These are phyloP conservation scores for Lordiphosa fenestrarum DNA, from an alignment of 2,888 invertebrate genomes.

Conservation along the genomic window DNA sequence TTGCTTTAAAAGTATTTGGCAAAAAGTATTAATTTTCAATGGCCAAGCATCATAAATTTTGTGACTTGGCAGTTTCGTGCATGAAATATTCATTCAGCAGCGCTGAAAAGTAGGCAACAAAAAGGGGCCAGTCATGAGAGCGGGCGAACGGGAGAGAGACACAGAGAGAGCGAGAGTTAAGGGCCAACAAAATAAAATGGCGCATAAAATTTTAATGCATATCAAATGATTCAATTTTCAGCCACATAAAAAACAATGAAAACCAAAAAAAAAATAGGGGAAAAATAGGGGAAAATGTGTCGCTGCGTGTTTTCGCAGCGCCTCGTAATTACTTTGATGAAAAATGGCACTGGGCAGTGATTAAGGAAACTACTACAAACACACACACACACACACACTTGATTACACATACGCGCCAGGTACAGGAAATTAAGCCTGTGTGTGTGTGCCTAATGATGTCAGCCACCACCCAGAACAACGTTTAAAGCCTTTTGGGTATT, in stretches of 20 bases:
- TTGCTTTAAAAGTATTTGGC: conserved; percentile 36
- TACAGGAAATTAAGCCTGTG: conserved; percentile 68
- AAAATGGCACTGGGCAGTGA: conserved; percentile 70
- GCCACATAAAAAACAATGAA: conserved; percentile 30
- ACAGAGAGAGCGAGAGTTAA: conserved; percentile 4
- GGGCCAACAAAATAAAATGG: neutral
- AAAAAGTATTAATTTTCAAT: conserved; percentile 57
- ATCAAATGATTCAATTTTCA: conserved; percentile 69
- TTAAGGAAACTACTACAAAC: conserved; percentile 45
- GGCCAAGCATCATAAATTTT: conserved; percentile 40
- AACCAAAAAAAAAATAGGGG: conserved; percentile 2
- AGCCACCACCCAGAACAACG: conserved; percentile 21
- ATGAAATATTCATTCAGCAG: conserved; percentile 48
- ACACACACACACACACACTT: conserved; percentile 48
- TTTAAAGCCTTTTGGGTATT: conserved; percentile 52
- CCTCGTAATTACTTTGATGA: conserved; percentile 69
- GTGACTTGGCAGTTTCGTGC: conserved; percentile 29
- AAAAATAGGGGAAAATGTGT: neutral
- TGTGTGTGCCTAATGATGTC: conserved; percentile 60
- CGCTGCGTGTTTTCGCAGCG: conserved; percentile 18
- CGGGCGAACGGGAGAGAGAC: neutral
- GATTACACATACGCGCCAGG: conserved; percentile 73
- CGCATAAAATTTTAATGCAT: conserved; percentile 64
- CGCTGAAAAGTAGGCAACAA: conserved; percentile 47
- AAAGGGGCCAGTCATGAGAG: conserved; percentile 22